phyloP scores from a whole-genome alignment of 2,797 vertebrate genomes.

The Pithecia hirsuta region DNA sequence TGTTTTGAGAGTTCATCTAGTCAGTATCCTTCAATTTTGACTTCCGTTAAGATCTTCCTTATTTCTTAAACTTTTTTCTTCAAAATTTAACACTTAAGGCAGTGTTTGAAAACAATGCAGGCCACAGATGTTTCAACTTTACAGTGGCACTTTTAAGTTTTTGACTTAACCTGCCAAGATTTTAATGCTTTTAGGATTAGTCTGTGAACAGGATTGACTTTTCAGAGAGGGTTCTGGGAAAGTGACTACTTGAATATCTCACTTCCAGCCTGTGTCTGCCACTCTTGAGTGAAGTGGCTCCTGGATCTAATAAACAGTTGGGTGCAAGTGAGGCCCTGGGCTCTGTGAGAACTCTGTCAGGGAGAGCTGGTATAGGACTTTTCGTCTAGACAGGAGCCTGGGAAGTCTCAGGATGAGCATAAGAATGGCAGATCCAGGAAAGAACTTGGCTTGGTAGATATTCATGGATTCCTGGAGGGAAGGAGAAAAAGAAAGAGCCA shows the following conservation, averaged over 20 bases:
- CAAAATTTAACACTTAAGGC: conserved; percentile 25
- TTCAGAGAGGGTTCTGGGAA: not conserved
- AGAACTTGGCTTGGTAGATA: conserved; percentile 26
- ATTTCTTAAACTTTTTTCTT: not conserved
- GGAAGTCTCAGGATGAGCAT: not conserved
- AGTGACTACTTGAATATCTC: not conserved
- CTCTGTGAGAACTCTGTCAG: not conserved
- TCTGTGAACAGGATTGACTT: not conserved
- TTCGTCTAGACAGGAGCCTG: not conserved
- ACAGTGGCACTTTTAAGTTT: not conserved
- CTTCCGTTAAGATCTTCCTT: conserved; percentile 7
- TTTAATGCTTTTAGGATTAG: conserved; percentile 14
- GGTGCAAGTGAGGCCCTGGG: not conserved
- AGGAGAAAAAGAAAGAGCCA: not conserved
- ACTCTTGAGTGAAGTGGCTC: not conserved
- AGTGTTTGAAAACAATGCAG: not conserved
- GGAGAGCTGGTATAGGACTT: not conserved
- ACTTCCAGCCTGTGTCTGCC: not conserved
- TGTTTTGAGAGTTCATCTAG: not conserved
- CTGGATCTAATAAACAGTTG: not conserved
- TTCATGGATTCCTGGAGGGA: not conserved
- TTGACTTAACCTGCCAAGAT: conserved; percentile 26
- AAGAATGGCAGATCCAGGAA: not conserved
- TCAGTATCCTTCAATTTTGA: conserved; percentile 21
- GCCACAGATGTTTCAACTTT: not conserved